Evolutionary conservation across 2,797 vertebrate genomes (phyloP), one percentile per base, ranked within the genome.

Genomic region (Mus minutoides): DNA sequence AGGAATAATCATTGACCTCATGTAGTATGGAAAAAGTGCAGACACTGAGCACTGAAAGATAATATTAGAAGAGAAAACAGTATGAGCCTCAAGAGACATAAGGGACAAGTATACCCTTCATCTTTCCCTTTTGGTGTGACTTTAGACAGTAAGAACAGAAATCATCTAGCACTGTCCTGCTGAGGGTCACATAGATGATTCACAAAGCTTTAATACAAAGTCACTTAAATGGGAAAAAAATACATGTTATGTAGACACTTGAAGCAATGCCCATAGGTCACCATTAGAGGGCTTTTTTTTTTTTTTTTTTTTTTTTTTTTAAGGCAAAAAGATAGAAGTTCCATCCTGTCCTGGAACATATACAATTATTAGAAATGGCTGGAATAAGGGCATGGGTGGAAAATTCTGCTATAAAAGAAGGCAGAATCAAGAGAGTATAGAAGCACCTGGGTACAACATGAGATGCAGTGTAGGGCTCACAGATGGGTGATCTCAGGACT

Each of bases 171-270:
- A 85, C 29, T 64, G 4, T 10, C 14, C 12, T 43, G 56, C 49
- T 34, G 88, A 0, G 5, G 10, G 10, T 73, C 46, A 85, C 3
- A 31, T 13, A 64, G 17, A 21, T 34, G 2, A 87, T 64, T 54
- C 52, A 69, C 71, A 90, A 79, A 62, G 8, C 31, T 62, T 92
- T 54, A 78, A 67, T 75, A 75, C 4, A 90, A 77, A 21, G 8
- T 71, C 75, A 94, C 67, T 92, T 80, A 80, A 89, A 92, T 67
- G 17, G 86, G 92, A 49, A 49, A 49, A 49, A 56, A 73, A 24
- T 34, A 24, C 12, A 73, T 1, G 13, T 16, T 62, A 90, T 31
- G 7, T 12, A 88, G 31, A 80, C 26, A 9, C 16, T 64, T 9
- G 3, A 76, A 8, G 4, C 21, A 86, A 31, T 52, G 6, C 58